Evolutionary conservation across 2,888 invertebrate genomes (phyloP).

Genomic region (Noctuana brunneofusca): DNA sequence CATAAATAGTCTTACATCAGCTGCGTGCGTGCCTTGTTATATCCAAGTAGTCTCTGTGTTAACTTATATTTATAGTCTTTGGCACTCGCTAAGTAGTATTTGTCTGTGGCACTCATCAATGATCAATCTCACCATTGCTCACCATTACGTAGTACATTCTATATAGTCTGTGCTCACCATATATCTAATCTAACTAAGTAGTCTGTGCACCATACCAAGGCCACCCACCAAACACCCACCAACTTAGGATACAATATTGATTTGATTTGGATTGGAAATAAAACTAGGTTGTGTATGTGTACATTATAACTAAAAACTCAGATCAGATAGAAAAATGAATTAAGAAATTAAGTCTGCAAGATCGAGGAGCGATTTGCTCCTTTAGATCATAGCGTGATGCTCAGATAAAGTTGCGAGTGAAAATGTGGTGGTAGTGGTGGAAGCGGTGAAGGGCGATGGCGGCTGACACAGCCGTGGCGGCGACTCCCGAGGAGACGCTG

Average conservation of each 20-base stretch:
- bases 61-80: too few relatives aligned
- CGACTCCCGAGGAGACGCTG: conserved; percentile 86
- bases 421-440: conserved; percentile 27
- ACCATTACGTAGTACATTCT: too few relatives aligned
- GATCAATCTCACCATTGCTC: too few relatives aligned
- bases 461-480: conserved; percentile 81
- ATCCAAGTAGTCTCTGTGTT: too few relatives aligned
- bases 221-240: too few relatives aligned
- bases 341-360: neutral
- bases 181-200: too few relatives aligned
- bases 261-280: neutral
- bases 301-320: neutral
- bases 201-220: too few relatives aligned
- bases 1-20: too few relatives aligned
- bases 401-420: conserved; percentile 36
- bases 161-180: too few relatives aligned
- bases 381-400: conserved; percentile 10
- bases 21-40: too few relatives aligned
- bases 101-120: too few relatives aligned
- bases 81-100: too few relatives aligned
- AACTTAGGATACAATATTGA: neutral
- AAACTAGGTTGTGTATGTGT: neutral
- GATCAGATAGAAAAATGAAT: neutral
- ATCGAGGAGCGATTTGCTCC: conserved; percentile 15
- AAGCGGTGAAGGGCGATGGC: conserved; percentile 64